Base-by-base conservation (phyloP, 2,113 vertebrate species). In the Vireo altiloquus region DNA sequence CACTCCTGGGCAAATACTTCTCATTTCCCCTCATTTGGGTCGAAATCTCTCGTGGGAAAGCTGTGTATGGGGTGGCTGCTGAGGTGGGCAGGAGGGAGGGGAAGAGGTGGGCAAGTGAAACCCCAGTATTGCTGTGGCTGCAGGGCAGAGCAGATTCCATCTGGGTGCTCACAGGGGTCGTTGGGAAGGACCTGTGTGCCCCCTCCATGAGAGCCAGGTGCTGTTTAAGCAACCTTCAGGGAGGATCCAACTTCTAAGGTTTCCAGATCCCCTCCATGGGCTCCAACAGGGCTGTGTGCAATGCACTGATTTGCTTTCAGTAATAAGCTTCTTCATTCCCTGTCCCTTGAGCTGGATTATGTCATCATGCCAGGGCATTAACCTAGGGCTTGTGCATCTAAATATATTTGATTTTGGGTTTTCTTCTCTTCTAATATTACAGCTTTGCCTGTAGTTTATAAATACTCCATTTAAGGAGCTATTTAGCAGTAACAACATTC, bases 381-480 rank as follows among this genome's bases (percentile, higher is more conserved):
- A 93, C 80, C 76, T 64, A 37, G 40, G 79, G 18, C 46, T 95
- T 90, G 54, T 76, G 71, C 57, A 76, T 94, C 61, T 93, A 94
- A 78, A 92, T 89, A 75, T 93, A 69, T 85, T 95, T 94, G 79
- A 64, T 5, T 95, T 89, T 25, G 64, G 11, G 15, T 66, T 94
- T 96, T 94, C 40, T 92, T 93, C 75, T 85, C 85, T 94, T 94
- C 86, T 96, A 96, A 84, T 90, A 64, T 90, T 94, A 82, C 83
- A 90, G 31, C 53, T 78, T 93, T 94, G 60, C 85, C 60, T 92
- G 64, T 64, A 89, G 95, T 94, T 96, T 96, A 96, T 97, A 96
- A 96, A 94, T 94, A 93, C 68, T 94, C 93, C 88, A 95, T 96
- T 97, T 96, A 96, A 96, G 95, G 96, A 97, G 46, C 82, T 96